Base-by-base conservation (phyloP, 2,888 invertebrate genomes). In the Polydrusus pterygomalis region DNA sequence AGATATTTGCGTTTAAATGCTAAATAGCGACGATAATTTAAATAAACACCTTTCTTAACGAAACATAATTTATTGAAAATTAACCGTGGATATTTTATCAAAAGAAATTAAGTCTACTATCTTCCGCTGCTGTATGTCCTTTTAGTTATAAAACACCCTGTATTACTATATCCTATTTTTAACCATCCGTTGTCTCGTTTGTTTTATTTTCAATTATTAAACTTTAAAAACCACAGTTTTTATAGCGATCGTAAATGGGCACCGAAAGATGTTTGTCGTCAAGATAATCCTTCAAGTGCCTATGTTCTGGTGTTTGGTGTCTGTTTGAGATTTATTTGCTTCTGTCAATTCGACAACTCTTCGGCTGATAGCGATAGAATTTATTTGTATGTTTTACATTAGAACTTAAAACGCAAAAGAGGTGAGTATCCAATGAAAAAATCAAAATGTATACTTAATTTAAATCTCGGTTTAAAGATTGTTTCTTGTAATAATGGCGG, bases 191-290 rank as follows among this genome's bases (percentile, higher is more conserved):
- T 18, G 18, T 67, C 65, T 10, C 54, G 54, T 10, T 38, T 58
- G 34, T 17, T 34, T 58, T 56, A 56, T 56, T 58, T 58, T 58
- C 58, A 34, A n/a, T 58, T 58, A 17, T 17, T 58, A 17, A 58
- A 58, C 34, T 34, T 30, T 17, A 9, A 58, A 38, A 38, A 38
- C 58, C 15, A 30, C 17, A 15, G 34, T 58, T 58, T 58, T 58
- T 58, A 58, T 17, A 17, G 38, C 58, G 15, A 34, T 58, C 58
- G 58, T 58, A 58, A 58, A 58, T 58, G 38, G 58, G 63, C 51
- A 62, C 17, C 17, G 49, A 70, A 70, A 70, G 62, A 62, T 49
- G 62, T 62, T 70, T 70, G 70, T 70, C 70, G 49, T 62, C 70
- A 58, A 49, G 63, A 70, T 70, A 70, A 70, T 62, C 25, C 25